These are phyloP conservation scores for Nymphalis io DNA, from an alignment of 1,140 invertebrate genomes.

Conservation along the genomic window DNA sequence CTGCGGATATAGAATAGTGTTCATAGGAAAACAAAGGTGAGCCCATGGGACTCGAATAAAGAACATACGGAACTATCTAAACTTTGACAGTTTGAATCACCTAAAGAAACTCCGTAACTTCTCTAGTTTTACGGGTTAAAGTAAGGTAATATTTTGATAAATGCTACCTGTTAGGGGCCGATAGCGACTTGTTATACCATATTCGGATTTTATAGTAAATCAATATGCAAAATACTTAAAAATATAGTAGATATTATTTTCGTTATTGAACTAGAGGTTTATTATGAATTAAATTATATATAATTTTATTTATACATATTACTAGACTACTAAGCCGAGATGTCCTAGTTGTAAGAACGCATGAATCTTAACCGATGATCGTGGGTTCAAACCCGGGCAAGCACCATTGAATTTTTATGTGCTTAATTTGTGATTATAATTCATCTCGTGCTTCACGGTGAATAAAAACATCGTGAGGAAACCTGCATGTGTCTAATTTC, in stretches of 20 bases:
- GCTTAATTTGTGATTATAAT: too few relatives aligned
- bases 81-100: slow-evolving; percentile 52
- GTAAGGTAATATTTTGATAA: slow-evolving; percentile 30
- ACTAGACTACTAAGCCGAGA: too few relatives aligned
- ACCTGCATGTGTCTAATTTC: too few relatives aligned
- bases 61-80: slow-evolving; percentile 40
- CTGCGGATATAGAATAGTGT: neutral
- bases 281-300: too few relatives aligned
- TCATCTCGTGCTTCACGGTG: too few relatives aligned
- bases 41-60: slow-evolving; percentile 35
- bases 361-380: too few relatives aligned
- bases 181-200: neutral
- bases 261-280: too few relatives aligned
- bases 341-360: too few relatives aligned
- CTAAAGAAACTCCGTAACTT: slow-evolving; percentile 31
- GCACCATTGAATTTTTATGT: too few relatives aligned
- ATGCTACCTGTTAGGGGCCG: neutral
- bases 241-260: neutral
- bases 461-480: too few relatives aligned
- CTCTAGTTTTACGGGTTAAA: slow-evolving; percentile 35
- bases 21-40: slow-evolving; percentile 20
- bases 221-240: neutral
- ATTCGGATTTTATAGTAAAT: neutral
- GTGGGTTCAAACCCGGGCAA: too few relatives aligned
- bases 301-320: too few relatives aligned